phyloP scores from a whole-genome alignment of 2,797 vertebrate species.

The Aplochiton taeniatus region DNA sequence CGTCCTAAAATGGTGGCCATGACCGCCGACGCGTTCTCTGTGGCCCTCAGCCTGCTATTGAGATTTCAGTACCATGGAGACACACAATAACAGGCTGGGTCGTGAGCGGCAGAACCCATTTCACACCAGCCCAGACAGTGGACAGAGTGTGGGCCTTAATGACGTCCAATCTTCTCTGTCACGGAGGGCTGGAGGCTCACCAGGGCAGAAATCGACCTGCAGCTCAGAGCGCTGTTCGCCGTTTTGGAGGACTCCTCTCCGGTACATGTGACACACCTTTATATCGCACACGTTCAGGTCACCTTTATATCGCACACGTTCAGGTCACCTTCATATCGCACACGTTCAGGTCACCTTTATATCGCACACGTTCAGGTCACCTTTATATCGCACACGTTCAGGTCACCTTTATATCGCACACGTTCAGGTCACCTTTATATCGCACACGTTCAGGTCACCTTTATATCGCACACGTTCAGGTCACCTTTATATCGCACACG shows the following conservation, averaged over 20 bases:
- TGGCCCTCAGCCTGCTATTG: conserved; percentile 32
- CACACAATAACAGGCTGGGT: conserved; percentile 54
- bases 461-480: conserved; percentile 53
- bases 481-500: conserved; percentile 56
- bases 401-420: conserved; percentile 58
- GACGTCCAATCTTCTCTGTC: conserved; percentile 77
- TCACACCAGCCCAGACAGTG: conserved; percentile 55
- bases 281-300: conserved; percentile 37
- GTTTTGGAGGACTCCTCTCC: conserved; percentile 57
- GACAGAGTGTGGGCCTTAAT: conserved; percentile 68
- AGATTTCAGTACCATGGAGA: conserved; percentile 57
- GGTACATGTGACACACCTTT: conserved; percentile 56
- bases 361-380: conserved; percentile 52
- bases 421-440: conserved; percentile 61
- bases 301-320: conserved; percentile 50
- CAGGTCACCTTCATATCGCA: conserved; percentile 60
- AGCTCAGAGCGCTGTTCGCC: conserved; percentile 72
- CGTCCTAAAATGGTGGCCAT: no score
- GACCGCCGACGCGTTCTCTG: not conserved
- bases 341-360: conserved; percentile 58
- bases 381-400: conserved; percentile 55
- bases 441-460: conserved; percentile 51
- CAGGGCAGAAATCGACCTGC: conserved; percentile 68
- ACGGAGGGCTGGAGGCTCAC: conserved; percentile 70
- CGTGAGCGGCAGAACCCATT: conserved; percentile 66